Evolutionary conservation across 53 echinoderm and acorn worm genomes (phyloP).

Genomic region (Zoroaster sp.): DNA sequence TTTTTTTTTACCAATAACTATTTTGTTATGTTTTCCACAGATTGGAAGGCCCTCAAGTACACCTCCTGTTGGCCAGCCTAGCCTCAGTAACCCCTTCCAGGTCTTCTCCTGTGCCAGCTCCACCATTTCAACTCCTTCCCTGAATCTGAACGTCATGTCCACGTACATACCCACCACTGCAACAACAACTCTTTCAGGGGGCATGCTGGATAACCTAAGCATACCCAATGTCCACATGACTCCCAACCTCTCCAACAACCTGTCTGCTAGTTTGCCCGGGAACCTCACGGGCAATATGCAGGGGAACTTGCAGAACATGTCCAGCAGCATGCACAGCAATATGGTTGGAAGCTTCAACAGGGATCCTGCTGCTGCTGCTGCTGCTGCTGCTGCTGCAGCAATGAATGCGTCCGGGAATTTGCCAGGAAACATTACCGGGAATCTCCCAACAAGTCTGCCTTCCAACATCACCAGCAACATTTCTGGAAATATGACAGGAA

Average conservation of each 20-base stretch:
- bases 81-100: slow-evolving; percentile 85
- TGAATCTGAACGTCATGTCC: slow-evolving; percentile 85
- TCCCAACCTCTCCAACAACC: slow-evolving; percentile 51
- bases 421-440: slow-evolving; percentile 61
- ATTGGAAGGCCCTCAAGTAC: slow-evolving; percentile 71
- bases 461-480: slow-evolving; percentile 56
- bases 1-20: neutral
- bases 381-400: slow-evolving; percentile 47
- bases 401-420: slow-evolving; percentile 66
- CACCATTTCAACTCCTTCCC: slow-evolving; percentile 82
- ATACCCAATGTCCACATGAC: slow-evolving; percentile 64
- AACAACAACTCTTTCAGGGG: slow-evolving; percentile 69
- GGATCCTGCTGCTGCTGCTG: neutral
- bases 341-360: slow-evolving; percentile 49
- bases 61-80: slow-evolving; percentile 69
- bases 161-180: slow-evolving; percentile 80
- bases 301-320: slow-evolving; percentile 54
- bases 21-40: slow-evolving; percentile 37
- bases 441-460: slow-evolving; percentile 57
- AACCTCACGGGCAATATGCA: slow-evolving; percentile 61
- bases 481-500: slow-evolving; percentile 60
- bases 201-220: slow-evolving; percentile 71
- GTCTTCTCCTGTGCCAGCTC: slow-evolving; percentile 73
- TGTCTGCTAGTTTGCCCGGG: slow-evolving; percentile 57
- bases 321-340: slow-evolving; percentile 41